Percentiles rank a stretch among this genome's conserved stretches.
These are phyloP conservation scores for Chlamydotis undulata DNA, from an alignment of 2,113 vertebrate species.

Conservation along the genomic window DNA sequence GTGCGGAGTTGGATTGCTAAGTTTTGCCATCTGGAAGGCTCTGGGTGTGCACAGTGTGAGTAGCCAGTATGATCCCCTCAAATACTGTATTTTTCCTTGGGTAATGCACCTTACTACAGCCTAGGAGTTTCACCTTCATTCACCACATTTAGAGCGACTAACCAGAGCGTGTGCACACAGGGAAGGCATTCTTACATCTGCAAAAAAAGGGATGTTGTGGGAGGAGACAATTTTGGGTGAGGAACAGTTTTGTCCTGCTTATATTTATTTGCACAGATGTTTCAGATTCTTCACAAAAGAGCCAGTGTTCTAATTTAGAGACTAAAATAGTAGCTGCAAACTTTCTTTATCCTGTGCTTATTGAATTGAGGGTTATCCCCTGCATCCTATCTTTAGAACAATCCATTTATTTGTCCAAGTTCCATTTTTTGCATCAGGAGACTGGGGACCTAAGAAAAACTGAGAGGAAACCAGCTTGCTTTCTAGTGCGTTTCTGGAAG, in stretches of 20 bases:
- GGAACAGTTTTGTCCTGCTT: background rate
- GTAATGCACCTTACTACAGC: background rate
- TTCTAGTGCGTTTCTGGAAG: background rate
- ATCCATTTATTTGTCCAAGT: background rate
- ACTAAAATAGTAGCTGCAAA: background rate
- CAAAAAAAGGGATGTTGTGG: background rate
- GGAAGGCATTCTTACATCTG: background rate
- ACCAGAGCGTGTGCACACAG: background rate
- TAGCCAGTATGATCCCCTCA: background rate
- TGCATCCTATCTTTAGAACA: background rate
- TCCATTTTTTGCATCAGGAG: constrained; percentile 3
- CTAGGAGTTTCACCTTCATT: background rate
- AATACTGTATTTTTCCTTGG: background rate
- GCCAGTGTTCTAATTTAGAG: background rate
- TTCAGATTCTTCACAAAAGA: constrained; percentile 3
- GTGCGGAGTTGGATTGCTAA: constrained; percentile 88
- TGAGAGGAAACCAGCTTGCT: background rate
- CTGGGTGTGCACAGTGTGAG: constrained; percentile 89
- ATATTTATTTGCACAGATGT: constrained; percentile 20
- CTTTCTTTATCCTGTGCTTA: background rate
- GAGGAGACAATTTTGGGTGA: background rate
- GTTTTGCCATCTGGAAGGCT: constrained; percentile 86
- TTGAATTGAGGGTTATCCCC: background rate
- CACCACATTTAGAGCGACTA: background rate
- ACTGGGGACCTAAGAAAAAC: background rate